phyloP scores from a whole-genome alignment of 2,797 vertebrate species.

The Chaunax sp. region DNA sequence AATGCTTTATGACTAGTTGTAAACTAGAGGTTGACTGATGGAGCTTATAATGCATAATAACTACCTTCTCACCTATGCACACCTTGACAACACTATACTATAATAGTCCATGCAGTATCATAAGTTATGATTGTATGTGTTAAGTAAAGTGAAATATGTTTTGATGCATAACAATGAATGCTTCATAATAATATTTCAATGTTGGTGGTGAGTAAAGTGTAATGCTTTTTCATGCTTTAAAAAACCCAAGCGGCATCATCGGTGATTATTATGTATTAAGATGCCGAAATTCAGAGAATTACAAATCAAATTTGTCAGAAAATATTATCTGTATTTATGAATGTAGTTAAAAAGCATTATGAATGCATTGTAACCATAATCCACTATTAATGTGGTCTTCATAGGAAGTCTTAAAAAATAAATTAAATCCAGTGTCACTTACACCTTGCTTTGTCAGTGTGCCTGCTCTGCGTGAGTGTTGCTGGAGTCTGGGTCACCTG shows the following conservation, averaged over 20 bases:
- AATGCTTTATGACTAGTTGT: background rate
- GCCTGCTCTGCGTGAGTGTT: constrained; percentile 34
- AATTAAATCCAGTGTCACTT: constrained; percentile 36
- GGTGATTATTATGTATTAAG: background rate
- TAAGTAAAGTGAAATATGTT: background rate
- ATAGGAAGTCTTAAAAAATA: constrained; percentile 1
- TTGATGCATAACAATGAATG: too few relatives aligned
- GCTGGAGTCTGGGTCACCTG: constrained; percentile 55
- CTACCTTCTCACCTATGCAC: too few relatives aligned
- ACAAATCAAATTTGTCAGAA: too few relatives aligned
- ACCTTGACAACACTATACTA: background rate
- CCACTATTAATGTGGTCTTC: background rate
- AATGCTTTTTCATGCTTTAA: background rate
- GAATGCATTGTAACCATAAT: too few relatives aligned
- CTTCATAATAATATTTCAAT: too few relatives aligned
- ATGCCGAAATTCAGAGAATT: background rate
- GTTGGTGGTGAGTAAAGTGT: background rate
- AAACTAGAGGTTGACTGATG: too few relatives aligned
- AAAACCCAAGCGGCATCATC: background rate
- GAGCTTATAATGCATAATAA: too few relatives aligned
- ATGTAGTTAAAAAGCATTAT: too few relatives aligned
- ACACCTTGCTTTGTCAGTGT: constrained; percentile 33
- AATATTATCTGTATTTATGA: too few relatives aligned
- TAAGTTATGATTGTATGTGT: background rate
- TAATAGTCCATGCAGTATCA: background rate